Evolutionary conservation across 1,140 invertebrate genomes (phyloP).

Genomic region (Meloidogyne chitwoodi): DNA sequence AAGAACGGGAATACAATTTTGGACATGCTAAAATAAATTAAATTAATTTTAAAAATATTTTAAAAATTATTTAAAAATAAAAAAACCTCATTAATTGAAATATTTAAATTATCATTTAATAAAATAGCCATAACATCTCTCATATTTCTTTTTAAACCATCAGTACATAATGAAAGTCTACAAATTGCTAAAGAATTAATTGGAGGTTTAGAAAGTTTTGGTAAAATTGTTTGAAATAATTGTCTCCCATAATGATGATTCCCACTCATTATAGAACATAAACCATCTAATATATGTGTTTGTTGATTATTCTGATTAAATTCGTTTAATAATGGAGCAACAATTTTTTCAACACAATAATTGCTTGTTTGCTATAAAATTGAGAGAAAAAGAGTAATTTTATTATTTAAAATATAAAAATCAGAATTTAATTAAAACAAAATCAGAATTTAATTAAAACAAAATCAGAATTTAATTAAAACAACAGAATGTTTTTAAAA

Average conservation of each 20-base stretch:
- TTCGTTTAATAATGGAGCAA: constrained; percentile 80
- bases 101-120: constrained; percentile 41
- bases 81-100: constrained; percentile 68
- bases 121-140: constrained; percentile 84
- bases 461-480: too few relatives aligned
- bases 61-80: background rate
- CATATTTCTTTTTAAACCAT: constrained; percentile 83
- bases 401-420: too few relatives aligned
- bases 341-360: constrained; percentile 91
- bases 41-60: background rate
- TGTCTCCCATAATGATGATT: constrained; percentile 79
- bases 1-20: constrained; percentile 86
- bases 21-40: constrained; percentile 68
- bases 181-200: constrained; percentile 88
- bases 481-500: too few relatives aligned
- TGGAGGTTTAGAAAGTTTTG: constrained; percentile 68
- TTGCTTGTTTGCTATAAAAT: constrained; percentile 65
- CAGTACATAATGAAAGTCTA: constrained; percentile 83
- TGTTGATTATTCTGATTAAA: constrained; percentile 68
- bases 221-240: constrained; percentile 88
- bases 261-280: constrained; percentile 27
- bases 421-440: too few relatives aligned
- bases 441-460: too few relatives aligned
- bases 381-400: too few relatives aligned
- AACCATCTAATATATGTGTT: constrained; percentile 32